Conservation (phyloP, 1,140 invertebrate species). For the Ceratoteleas bidentatus region DNA sequence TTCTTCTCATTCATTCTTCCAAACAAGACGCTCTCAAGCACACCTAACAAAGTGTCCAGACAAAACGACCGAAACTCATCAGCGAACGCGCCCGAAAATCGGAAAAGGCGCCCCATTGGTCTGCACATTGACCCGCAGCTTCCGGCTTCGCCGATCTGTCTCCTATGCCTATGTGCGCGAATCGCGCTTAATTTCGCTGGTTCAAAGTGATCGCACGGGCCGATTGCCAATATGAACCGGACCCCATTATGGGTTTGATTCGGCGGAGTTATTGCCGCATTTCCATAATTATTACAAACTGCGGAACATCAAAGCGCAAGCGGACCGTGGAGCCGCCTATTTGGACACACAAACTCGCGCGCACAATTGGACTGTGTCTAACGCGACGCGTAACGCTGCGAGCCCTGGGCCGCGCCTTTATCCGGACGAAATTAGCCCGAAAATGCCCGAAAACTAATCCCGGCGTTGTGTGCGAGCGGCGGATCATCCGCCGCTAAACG, state of each 20-base stretch:
- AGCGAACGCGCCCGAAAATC: too few relatives aligned
- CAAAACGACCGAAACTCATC: too few relatives aligned
- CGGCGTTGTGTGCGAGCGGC: constrained; percentile 31
- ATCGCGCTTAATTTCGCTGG: constrained; percentile 30
- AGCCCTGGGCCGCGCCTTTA: constrained; percentile 53
- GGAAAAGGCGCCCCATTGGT: too few relatives aligned
- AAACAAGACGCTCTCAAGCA: too few relatives aligned
- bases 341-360: constrained; percentile 5
- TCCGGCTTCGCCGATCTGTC: background rate
- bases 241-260: constrained; percentile 40
- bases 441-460: constrained; percentile 67
- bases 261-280: constrained; percentile 43
- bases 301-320: constrained; percentile 53
- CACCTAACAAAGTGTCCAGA: too few relatives aligned
- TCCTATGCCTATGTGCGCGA: constrained; percentile 25
- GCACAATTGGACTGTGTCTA: constrained; percentile 41
- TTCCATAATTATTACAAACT: constrained; percentile 65
- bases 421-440: constrained; percentile 70
- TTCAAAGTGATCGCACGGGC: constrained; percentile 38
- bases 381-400: constrained; percentile 47
- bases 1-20: too few relatives aligned
- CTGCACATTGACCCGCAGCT: background rate
- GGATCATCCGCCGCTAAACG: constrained; percentile 70
- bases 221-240: constrained; percentile 37
- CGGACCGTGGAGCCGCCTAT: background rate